Evolutionary conservation across 1,140 invertebrate genomes (phyloP).

Genomic region (Neotoxoptera formosana): DNA sequence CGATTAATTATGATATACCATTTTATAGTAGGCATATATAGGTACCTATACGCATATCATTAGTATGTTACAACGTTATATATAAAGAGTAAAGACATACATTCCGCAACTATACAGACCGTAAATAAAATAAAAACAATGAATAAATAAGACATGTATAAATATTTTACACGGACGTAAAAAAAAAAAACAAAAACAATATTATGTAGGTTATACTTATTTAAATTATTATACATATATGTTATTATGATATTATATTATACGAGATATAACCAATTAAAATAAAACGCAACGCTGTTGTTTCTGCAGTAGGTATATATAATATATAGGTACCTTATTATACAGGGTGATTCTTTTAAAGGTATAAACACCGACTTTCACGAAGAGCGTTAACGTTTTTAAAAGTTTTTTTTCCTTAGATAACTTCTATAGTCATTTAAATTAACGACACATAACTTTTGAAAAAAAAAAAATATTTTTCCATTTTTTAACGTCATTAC

Average conservation of each 20-base stretch:
- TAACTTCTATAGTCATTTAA: too few species aligned
- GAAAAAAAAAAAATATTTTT: too few species aligned
- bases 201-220: neutral
- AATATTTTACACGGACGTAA: neutral
- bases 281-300: neutral
- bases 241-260: neutral
- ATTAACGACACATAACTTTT: too few species aligned
- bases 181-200: neutral
- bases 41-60: too few species aligned
- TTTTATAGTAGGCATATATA: neutral
- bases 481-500: too few species aligned
- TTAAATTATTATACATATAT: conserved; percentile 6
- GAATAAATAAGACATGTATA: neutral
- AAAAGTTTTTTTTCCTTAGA: neutral
- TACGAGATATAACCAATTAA: neutral
- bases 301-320: too few species aligned
- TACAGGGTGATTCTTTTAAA: neutral
- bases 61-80: neutral
- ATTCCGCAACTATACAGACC: neutral
- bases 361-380: neutral
- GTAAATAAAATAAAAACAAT: conserved; percentile 7
- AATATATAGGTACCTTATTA: neutral
- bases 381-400: neutral
- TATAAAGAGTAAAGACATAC: neutral
- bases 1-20: neutral